Evolutionary conservation across 2,797 vertebrate species (phyloP).

Genomic region (Capromys pilorides): DNA sequence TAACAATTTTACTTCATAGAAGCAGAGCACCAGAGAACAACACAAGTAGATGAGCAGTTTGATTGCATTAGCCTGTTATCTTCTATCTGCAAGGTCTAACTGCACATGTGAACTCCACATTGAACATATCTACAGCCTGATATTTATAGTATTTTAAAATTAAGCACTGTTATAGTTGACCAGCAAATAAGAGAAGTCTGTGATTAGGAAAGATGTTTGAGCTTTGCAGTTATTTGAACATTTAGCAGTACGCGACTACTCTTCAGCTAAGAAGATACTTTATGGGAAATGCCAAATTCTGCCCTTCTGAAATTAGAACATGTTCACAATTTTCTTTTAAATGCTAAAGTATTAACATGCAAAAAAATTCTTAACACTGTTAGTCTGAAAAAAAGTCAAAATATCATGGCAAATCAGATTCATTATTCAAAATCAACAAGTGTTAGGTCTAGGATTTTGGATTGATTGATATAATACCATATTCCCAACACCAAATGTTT

Average conservation of each 20-base stretch:
- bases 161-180: slow-evolving; percentile 78
- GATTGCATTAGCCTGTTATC: slow-evolving; percentile 61
- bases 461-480: slow-evolving; percentile 85
- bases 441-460: slow-evolving; percentile 93
- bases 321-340: slow-evolving; percentile 82
- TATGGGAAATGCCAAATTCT: slow-evolving; percentile 65
- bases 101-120: slow-evolving; percentile 35
- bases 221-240: slow-evolving; percentile 62
- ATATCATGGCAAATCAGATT: slow-evolving; percentile 72
- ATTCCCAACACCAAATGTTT: slow-evolving; percentile 89
- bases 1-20: slow-evolving; percentile 62
- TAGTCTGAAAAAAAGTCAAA: slow-evolving; percentile 78
- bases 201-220: slow-evolving; percentile 48
- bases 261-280: slow-evolving; percentile 47
- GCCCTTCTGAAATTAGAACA: slow-evolving; percentile 69
- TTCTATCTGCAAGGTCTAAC: slow-evolving; percentile 33
- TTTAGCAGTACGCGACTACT: slow-evolving; percentile 19
- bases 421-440: slow-evolving; percentile 85
- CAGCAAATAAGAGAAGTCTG: slow-evolving; percentile 41
- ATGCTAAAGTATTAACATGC: slow-evolving; percentile 79
- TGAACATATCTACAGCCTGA: not conserved
- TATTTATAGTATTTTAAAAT: slow-evolving; percentile 53
- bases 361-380: slow-evolving; percentile 81
- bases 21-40: slow-evolving; percentile 5
- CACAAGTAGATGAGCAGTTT: not conserved